Percentiles rank a stretch among this genome's conserved stretches.
Evolutionary conservation across 64 coral and sea anemone genomes (phyloP).

Genomic region (Porites lutea): DNA sequence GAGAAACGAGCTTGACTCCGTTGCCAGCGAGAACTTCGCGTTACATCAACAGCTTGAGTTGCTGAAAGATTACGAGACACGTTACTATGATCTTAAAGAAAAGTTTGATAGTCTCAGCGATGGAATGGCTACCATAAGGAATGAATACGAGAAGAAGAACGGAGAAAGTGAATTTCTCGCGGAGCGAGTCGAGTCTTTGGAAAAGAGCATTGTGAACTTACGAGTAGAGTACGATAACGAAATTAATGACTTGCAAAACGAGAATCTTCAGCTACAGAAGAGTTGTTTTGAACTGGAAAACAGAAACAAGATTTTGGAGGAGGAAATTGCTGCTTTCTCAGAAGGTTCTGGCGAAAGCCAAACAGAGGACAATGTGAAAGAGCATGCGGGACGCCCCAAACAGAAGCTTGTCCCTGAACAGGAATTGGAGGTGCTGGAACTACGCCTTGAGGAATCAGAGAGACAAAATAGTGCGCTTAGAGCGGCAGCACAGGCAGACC

Average conservation of each 20-base stretch:
- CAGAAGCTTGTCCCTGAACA: constrained; percentile 27
- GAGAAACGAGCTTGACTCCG: constrained; percentile 69
- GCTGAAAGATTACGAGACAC: constrained; percentile 59
- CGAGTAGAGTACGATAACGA: constrained; percentile 83
- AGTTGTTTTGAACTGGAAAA: constrained; percentile 85
- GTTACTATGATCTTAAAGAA: constrained; percentile 68
- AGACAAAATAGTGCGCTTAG: constrained; percentile 70
- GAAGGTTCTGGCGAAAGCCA: background rate
- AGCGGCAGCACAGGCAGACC: constrained; percentile 78
- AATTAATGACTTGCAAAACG: constrained; percentile 77
- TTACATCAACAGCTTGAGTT: constrained; percentile 70
- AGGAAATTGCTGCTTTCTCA: constrained; percentile 14
- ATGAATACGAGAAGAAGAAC: constrained; percentile 87
- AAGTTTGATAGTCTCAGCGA: constrained; percentile 79
- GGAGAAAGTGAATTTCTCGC: constrained; percentile 89
- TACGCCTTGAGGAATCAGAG: constrained; percentile 77
- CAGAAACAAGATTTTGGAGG: constrained; percentile 64
- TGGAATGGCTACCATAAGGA: constrained; percentile 76
- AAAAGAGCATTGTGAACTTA: constrained; percentile 82
- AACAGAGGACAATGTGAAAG: background rate
- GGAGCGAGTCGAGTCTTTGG: constrained; percentile 74
- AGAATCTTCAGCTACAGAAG: constrained; percentile 84
- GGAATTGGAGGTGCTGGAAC: constrained; percentile 68
- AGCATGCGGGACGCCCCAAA: background rate
- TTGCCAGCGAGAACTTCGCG: constrained; percentile 75